phyloP scores from a whole-genome alignment of 2,888 invertebrate genomes.

The Chrysina gloriosa region DNA sequence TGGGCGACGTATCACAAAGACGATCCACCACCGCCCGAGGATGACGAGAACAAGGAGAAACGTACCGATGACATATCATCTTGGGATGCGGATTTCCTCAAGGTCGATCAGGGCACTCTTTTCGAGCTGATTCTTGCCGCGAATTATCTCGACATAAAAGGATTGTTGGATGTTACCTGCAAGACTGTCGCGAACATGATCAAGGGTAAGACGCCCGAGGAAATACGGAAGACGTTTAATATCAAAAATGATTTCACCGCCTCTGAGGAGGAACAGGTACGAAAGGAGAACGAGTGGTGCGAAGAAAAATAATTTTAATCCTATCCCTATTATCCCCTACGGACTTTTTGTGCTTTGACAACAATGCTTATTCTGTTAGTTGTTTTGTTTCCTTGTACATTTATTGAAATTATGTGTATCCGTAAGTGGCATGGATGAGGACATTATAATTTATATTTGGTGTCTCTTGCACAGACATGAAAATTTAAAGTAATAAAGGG shows the following conservation, averaged over 20 bases:
- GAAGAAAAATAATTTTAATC: conserved; percentile 78
- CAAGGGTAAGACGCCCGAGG: conserved; percentile 97
- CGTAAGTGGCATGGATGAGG: too few species aligned
- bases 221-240: conserved; percentile 96
- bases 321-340: not conserved
- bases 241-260: conserved; percentile 97
- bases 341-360: not conserved
- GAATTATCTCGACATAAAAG: conserved; percentile 96
- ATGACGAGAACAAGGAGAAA: conserved; percentile 97
- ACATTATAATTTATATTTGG: too few species aligned
- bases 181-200: conserved; percentile 99
- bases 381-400: not conserved
- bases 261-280: conserved; percentile 97
- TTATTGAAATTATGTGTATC: not conserved
- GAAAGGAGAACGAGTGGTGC: conserved; percentile 96
- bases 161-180: conserved; percentile 96
- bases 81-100: conserved; percentile 99
- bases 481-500: too few species aligned
- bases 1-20: conserved; percentile 96
- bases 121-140: conserved; percentile 97
- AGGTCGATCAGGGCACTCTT: conserved; percentile 96
- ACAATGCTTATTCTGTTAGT: not conserved
- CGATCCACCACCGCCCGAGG: conserved; percentile 95
- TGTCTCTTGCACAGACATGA: too few species aligned
- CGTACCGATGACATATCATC: conserved; percentile 99